A percentile compares a stretch with the other conserved stretches of the same genome.
Conservation (phyloP, 2,797 vertebrate species). For the Rhinoraja longicauda region DNA sequence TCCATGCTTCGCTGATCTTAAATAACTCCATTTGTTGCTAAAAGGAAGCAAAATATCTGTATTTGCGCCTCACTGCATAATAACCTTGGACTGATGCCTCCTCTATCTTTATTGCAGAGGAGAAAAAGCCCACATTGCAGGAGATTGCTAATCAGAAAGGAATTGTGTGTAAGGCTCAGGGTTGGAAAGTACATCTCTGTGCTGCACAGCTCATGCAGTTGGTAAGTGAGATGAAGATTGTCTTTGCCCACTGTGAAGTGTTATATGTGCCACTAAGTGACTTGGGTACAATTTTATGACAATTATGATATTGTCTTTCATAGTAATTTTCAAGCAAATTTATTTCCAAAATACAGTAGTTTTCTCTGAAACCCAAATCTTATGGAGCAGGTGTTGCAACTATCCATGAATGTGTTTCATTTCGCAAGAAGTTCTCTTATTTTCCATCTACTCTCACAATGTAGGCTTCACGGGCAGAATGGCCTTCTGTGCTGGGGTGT, state of each 20-base stretch:
- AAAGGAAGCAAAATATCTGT: neutral
- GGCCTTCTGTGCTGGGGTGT: too few relatives aligned
- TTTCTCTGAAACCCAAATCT: neutral
- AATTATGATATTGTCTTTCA: neutral
- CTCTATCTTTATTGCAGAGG: slow-evolving; percentile 61
- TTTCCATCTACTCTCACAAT: too few relatives aligned
- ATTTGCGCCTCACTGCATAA: neutral
- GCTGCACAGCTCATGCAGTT: slow-evolving; percentile 90
- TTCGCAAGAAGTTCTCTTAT: neutral
- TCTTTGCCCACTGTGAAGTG: too few relatives aligned
- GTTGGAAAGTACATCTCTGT: slow-evolving; percentile 97
- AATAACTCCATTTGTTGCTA: neutral
- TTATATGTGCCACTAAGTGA: neutral
- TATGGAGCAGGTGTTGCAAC: neutral
- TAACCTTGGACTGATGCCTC: neutral
- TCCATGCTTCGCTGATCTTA: neutral
- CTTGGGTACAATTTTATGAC: neutral
- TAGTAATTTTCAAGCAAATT: neutral
- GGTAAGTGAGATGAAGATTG: slow-evolving; percentile 61
- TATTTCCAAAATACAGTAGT: neutral
- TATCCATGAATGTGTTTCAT: neutral
- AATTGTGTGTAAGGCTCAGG: slow-evolving; percentile 89
- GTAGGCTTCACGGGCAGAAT: too few relatives aligned
- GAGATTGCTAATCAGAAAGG: slow-evolving; percentile 96
- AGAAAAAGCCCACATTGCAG: slow-evolving; percentile 90